Evolutionary conservation across 2,888 invertebrate genomes (phyloP), one percentile per base, ranked within the genome.

Genomic region (Operophtera brumata): DNA sequence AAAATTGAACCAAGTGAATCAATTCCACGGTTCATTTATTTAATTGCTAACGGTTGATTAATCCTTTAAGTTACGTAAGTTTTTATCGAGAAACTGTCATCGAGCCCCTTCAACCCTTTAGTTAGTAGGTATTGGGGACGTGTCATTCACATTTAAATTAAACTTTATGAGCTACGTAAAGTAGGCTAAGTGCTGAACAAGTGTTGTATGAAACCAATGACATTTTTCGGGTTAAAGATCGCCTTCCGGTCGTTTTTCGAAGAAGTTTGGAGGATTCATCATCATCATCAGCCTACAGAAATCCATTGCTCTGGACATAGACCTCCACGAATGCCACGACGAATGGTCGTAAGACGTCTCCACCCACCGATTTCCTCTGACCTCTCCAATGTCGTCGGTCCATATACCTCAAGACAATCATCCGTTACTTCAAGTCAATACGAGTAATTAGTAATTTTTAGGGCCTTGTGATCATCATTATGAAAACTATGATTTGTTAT

Each of bases 61-160:
- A 57, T 52, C 40, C 48, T 54, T 57, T 39, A 34, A 42, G 25
- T 64, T 60, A 47, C 53, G 51, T 39, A 64, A 64, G 25, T 42
- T 56, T 37, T 34, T 60, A 60, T 56, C 59, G 54, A 51, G 44
- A 43, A 53, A 41, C 47, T 60, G 64, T 62, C 62, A 54, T 41
- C 57, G 25, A 45, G 37, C 37, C 46, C 60, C 57, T 62, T 64
- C 62, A 62, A 47, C 55, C 14, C 44, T 42, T 34, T 42, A 28
- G 39, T 34, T 42, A 28, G 39, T 39, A 30, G 4, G 30, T 30
- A 59, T 54, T 51, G 61, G 62, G 64, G 55, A 59, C 67, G 54
- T 65, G 65, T 49, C 67, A 70, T 72, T 73, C 66, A 62, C 62
- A 61, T 70, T 67, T 64, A 57, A 48, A 42, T 42, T 53, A 58